A percentile compares a stretch with the other conserved stretches of the same genome.
Evolutionary conservation across 1,140 invertebrate genomes (phyloP).

Genomic region (Drosophila mayri): DNA sequence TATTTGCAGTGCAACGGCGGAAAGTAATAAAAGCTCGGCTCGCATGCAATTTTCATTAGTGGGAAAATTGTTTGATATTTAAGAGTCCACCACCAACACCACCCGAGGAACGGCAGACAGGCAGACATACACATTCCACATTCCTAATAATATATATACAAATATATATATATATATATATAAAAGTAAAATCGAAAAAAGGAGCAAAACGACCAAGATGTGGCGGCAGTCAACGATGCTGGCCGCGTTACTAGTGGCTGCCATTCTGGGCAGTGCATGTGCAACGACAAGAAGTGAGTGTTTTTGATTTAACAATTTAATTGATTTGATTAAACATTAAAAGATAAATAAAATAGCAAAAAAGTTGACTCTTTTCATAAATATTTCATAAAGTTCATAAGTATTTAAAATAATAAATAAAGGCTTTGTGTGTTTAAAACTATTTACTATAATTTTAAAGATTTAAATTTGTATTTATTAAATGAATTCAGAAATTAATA

Average conservation of each 20-base stretch:
- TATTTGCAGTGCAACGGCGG: slow-evolving; percentile 51
- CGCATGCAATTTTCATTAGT: slow-evolving; percentile 75
- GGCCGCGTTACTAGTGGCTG: slow-evolving; percentile 79
- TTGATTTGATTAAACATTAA: neutral
- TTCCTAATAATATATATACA: slow-evolving; percentile 20
- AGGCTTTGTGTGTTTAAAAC: neutral
- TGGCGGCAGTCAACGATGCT: slow-evolving; percentile 80
- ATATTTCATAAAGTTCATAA: too few relatives aligned
- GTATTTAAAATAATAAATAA: too few relatives aligned
- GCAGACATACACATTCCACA: slow-evolving; percentile 57
- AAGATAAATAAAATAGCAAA: neutral
- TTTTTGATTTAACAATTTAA: neutral
- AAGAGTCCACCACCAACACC: slow-evolving; percentile 28
- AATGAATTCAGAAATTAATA: neutral
- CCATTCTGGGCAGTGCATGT: slow-evolving; percentile 63
- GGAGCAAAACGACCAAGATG: slow-evolving; percentile 63
- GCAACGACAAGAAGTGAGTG: slow-evolving; percentile 68
- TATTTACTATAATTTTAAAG: neutral
- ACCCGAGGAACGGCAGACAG: slow-evolving; percentile 16
- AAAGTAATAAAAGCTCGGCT: slow-evolving; percentile 60
- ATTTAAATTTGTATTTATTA: too few relatives aligned
- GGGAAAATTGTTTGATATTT: slow-evolving; percentile 63
- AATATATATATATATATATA: slow-evolving; percentile 16
- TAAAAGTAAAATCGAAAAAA: slow-evolving; percentile 34
- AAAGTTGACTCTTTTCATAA: too few relatives aligned